Conservation (phyloP, 2,797 vertebrate genomes). For the Scolopax bukidnonensis region DNA sequence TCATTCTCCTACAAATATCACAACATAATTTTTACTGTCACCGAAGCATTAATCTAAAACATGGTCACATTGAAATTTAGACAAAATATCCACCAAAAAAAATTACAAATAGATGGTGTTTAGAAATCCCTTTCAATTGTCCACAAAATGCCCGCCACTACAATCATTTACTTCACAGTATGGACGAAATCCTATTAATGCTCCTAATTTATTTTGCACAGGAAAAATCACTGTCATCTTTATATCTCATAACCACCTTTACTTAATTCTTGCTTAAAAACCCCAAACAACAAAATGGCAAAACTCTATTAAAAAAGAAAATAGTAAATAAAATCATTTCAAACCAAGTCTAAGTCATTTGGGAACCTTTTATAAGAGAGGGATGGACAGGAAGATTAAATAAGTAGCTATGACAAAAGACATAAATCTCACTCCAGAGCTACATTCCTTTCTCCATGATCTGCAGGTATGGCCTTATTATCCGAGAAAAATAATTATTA, state of each 20-base stretch:
- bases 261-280: neutral
- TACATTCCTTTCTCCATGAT: neutral
- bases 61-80: neutral
- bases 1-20: neutral
- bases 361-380: neutral
- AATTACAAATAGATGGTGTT: fast-evolving
- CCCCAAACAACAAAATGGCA: fast-evolving
- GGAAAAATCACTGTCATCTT: neutral
- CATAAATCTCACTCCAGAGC: fast-evolving
- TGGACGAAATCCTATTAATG: neutral
- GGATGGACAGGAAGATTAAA: neutral
- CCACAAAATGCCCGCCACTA: neutral
- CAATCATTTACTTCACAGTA: neutral
- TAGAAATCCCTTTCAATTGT: neutral
- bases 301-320: neutral
- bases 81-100: neutral
- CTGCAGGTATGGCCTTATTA: neutral
- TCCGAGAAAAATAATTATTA: neutral
- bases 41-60: neutral
- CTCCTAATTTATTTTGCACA: neutral
- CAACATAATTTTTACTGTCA: neutral
- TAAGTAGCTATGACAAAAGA: neutral
- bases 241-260: neutral
- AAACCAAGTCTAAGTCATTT: neutral
- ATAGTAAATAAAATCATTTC: neutral